phyloP scores from a whole-genome alignment of 2,113 vertebrate species.

The Catharus bicknelli region DNA sequence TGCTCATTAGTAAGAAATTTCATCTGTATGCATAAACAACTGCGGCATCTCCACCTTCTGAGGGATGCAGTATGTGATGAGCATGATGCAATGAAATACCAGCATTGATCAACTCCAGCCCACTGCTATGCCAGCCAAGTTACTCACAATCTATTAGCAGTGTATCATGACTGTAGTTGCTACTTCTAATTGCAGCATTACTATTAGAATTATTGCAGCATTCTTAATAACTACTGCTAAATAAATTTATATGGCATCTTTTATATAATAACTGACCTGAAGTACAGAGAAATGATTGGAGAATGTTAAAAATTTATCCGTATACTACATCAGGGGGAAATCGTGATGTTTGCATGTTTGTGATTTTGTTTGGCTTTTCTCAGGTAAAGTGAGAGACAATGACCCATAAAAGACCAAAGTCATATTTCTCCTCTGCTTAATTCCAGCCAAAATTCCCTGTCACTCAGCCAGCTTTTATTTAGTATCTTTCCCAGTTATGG shows the following conservation, averaged over 20 bases:
- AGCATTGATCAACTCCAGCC: background rate
- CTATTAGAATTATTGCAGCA: background rate
- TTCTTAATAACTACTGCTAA: background rate
- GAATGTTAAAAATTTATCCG: background rate
- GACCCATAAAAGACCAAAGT: background rate
- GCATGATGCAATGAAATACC: background rate
- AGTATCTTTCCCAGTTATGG: fast-evolving
- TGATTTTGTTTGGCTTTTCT: background rate
- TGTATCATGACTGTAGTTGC: background rate
- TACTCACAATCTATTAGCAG: background rate
- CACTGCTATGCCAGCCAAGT: background rate
- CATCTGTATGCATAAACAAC: background rate
- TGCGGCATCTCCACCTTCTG: background rate
- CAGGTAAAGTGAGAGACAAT: background rate
- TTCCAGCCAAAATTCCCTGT: background rate
- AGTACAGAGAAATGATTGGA: background rate
- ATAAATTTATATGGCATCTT: background rate
- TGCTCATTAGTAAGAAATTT: background rate
- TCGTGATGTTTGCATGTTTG: background rate
- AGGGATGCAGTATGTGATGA: background rate
- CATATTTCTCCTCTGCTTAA: background rate
- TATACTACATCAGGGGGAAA: background rate
- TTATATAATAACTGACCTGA: background rate
- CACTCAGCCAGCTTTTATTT: background rate
- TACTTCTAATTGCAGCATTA: background rate